Percentiles rank a stretch among this genome's conserved stretches.
Conservation (phyloP, 2,113 vertebrate genomes). For the Alouatta palliata region DNA sequence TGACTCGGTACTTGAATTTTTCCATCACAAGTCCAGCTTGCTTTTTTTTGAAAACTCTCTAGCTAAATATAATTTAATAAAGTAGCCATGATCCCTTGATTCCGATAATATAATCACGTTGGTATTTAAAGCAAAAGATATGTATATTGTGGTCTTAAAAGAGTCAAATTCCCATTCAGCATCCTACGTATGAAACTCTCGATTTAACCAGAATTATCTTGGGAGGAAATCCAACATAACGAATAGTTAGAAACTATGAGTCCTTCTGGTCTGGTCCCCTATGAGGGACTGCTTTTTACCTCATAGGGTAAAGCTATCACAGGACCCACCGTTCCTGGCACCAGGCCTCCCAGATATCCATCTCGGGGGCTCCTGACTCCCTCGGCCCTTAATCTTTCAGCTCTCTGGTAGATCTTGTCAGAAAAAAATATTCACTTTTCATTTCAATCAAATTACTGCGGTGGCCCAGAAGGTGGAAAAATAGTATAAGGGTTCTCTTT, state of each 20-base stretch:
- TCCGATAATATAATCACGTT: background rate
- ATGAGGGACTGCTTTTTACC: background rate
- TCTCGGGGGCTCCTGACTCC: too few relatives aligned
- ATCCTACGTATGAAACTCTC: background rate
- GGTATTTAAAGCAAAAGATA: background rate
- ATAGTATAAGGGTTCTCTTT: slow-evolving; percentile 67
- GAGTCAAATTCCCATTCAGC: background rate
- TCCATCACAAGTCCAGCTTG: slow-evolving; percentile 11
- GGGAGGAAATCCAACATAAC: background rate
- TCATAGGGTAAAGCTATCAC: background rate
- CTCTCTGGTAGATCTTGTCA: background rate
- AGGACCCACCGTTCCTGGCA: background rate
- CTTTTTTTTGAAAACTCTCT: slow-evolving; percentile 23
- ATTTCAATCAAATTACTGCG: slow-evolving; percentile 11
- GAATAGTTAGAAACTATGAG: background rate
- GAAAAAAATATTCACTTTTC: slow-evolving; percentile 19
- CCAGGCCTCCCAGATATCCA: background rate
- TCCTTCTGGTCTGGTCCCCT: background rate
- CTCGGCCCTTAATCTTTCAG: background rate
- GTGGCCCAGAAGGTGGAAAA: slow-evolving; percentile 68
- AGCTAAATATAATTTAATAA: slow-evolving; percentile 34
- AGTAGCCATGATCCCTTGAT: background rate
- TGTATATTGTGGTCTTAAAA: background rate
- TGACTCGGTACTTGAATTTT: background rate
- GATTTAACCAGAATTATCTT: background rate